Evolutionary conservation across 2,797 vertebrate genomes (phyloP).

Genomic region (Notoglanidium macrostoma): DNA sequence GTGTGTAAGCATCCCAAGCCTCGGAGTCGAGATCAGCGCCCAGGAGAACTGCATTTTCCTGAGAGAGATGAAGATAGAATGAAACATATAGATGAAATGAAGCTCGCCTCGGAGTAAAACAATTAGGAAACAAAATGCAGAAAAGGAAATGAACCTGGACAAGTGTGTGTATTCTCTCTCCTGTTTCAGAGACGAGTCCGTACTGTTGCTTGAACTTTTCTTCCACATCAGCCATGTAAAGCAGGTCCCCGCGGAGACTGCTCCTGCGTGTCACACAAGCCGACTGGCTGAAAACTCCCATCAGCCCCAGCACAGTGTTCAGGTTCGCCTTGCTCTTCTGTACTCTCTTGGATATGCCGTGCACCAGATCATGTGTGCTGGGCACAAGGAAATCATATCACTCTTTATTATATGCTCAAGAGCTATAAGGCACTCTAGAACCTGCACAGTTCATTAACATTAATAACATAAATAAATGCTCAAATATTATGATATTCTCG

Average conservation of each 20-base stretch:
- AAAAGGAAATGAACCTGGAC: conserved; percentile 60
- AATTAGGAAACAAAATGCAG: not conserved
- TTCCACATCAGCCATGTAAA: conserved; percentile 68
- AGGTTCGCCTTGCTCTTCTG: conserved; percentile 76
- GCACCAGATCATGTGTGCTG: conserved; percentile 52
- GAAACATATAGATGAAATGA: not conserved
- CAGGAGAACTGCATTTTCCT: conserved; percentile 82
- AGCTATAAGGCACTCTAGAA: not conserved
- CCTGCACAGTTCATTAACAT: not conserved
- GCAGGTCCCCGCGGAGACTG: conserved; percentile 59
- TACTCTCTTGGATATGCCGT: conserved; percentile 69
- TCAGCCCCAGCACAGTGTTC: conserved; percentile 70
- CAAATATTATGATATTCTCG: not conserved
- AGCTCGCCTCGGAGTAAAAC: too few relatives aligned
- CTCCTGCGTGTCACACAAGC: conserved; percentile 70
- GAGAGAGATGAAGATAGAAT: conserved; percentile 2
- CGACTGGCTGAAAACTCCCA: conserved; percentile 68
- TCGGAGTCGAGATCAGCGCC: conserved; percentile 71
- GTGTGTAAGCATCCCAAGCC: conserved; percentile 79
- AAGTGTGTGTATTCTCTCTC: conserved; percentile 72
- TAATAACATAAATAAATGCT: not conserved
- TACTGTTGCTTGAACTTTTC: conserved; percentile 71
- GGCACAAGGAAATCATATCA: not conserved
- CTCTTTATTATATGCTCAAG: not conserved
- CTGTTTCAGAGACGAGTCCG: conserved; percentile 63